These are phyloP conservation scores for Morinoia aosen DNA, from an alignment of 2,888 invertebrate species.

Conservation along the genomic window DNA sequence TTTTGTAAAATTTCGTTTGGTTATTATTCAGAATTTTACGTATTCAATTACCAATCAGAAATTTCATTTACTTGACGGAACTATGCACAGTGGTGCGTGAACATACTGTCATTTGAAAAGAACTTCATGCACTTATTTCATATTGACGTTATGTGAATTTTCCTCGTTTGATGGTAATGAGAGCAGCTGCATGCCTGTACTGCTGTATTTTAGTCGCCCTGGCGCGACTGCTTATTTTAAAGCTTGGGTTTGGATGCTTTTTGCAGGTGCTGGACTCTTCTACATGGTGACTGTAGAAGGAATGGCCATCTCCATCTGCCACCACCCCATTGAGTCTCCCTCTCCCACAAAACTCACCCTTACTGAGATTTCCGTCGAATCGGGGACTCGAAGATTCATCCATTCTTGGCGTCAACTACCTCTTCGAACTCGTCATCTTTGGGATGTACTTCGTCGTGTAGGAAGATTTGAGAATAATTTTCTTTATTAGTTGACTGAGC, in stretches of 20 bases:
- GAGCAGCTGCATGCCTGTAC: constrained; percentile 19
- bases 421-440: constrained; percentile 6
- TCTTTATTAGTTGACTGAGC: background rate
- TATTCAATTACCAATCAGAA: background rate
- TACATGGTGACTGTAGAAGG: constrained; percentile 54
- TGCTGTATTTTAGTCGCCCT: constrained; percentile 23
- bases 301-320: background rate
- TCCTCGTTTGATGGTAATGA: background rate
- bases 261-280: constrained; percentile 55
- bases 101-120: background rate
- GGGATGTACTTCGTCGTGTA: background rate
- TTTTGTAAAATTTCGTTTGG: background rate
- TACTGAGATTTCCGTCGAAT: constrained; percentile 3
- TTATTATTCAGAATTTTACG: background rate
- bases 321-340: background rate
- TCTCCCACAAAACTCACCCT: constrained; percentile 10
- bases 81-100: background rate
- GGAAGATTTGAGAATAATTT: background rate
- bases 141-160: constrained; percentile 1
- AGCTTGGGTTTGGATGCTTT: constrained; percentile 43
- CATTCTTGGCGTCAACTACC: constrained; percentile 8
- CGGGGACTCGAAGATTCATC: background rate
- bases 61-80: background rate
- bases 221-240: constrained; percentile 27
- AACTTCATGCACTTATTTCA: background rate